A percentile compares a stretch with the other conserved stretches of the same genome.
Evolutionary conservation across 2,113 vertebrate species (phyloP).

Genomic region (Oryctolagus cuniculus): mOryCun1.1 NC_091453.1:29393001-29393500

Average conservation of each 20-base stretch:
- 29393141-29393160: not conserved
- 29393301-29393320: not conserved
- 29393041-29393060: too few relatives aligned
- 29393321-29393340: not conserved
- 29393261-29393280: not conserved
- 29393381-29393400: not conserved
- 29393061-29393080: too few relatives aligned
- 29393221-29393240: slow-evolving; percentile 22
- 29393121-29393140: not conserved
- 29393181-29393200: not conserved
- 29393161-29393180: not conserved
- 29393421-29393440: not conserved
- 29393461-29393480: not conserved
- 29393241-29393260: not conserved
- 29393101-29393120: slow-evolving; percentile 8
- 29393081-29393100: too few relatives aligned
- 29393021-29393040: too few relatives aligned
- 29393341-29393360: not conserved
- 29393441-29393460: not conserved
- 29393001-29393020: too few relatives aligned
- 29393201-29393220: not conserved
- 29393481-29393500: not conserved
- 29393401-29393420: not conserved
- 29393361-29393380: not conserved
- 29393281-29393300: not conserved